phyloP scores from a whole-genome alignment of 1,140 invertebrate species.

The Atta cephalotes region DNA sequence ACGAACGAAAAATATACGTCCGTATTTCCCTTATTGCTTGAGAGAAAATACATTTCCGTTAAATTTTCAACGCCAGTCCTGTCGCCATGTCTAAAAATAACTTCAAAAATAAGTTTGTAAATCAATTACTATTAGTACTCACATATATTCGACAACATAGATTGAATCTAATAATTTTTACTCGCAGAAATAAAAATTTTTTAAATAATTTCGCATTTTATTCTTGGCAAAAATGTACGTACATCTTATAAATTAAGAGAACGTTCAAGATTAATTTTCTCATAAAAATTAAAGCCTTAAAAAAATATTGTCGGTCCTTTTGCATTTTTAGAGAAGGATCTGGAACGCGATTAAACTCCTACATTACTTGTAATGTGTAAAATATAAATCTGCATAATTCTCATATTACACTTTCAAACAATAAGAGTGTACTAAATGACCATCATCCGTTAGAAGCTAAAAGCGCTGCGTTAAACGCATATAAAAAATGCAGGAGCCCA shows the following conservation, averaged over 20 bases:
- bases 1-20: constrained; percentile 3
- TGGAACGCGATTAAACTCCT: not conserved
- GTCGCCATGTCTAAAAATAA: not conserved
- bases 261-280: not conserved
- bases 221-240: not conserved
- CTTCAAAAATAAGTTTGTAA: not conserved
- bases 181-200: not conserved
- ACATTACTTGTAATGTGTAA: not conserved
- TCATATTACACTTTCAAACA: not conserved
- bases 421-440: constrained; percentile 10
- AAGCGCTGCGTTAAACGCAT: constrained; percentile 49
- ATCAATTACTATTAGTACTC: not conserved
- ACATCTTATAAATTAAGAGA: not conserved
- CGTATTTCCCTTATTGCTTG: not conserved
- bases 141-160: not conserved
- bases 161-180: not conserved
- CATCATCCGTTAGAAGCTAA: constrained; percentile 18
- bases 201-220: not conserved
- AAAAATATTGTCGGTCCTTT: not conserved
- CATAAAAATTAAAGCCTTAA: no score
- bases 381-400: constrained; percentile 29
- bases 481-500: constrained; percentile 63
- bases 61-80: constrained; percentile 15
- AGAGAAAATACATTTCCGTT: not conserved
- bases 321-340: not conserved